Evolutionary conservation across 2,113 vertebrate species (phyloP), one percentile per base, ranked within the genome.

Genomic region (Gavialis gangeticus): DNA sequence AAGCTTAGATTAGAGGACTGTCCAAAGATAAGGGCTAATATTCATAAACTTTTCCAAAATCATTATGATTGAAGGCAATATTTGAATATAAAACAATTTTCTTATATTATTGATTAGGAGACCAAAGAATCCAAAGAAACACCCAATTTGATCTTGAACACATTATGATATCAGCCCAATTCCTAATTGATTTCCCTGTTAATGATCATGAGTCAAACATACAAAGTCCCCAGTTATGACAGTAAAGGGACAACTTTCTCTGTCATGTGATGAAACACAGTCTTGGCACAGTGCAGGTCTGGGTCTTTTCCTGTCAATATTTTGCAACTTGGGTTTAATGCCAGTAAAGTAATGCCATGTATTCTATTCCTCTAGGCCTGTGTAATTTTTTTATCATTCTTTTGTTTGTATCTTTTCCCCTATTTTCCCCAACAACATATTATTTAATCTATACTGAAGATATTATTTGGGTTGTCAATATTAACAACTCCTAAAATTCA

Each of bases 211-310:
- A 92, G 90, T 90, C 93, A 91, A 55, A 90, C 94, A 91, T 92
- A 15, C 84, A 55, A 75, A 86, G 69, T 60, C 57, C 63, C 90
- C 46, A 46, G 46, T 62, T 62, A 80, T 94, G 84, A 83, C 82
- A 88, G 88, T 85, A 90, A 69, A 76, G 77, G 66, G 92, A 88
- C 82, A 95, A 90, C 24, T 91, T 95, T 85, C 84, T 75, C 86
- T 92, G 37, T 88, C 92, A 37, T 17, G 13, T 58, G 71, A 77
- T 80, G 28, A 55, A 94, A 77, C 1, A 4, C 55, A 87, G 66
- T 18, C 60, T 27, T 55, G 76, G 27, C 82, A 15, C 28, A 87
- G 62, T 58, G 55, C 77, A 34, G 64, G 11, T 64, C 92, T 84
- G 88, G 75, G 85, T 24, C 55, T 87, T 83, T 60, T 92, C 66